phyloP scores from a whole-genome alignment of 2,888 invertebrate genomes.

The Eristalis pertinax region DNA sequence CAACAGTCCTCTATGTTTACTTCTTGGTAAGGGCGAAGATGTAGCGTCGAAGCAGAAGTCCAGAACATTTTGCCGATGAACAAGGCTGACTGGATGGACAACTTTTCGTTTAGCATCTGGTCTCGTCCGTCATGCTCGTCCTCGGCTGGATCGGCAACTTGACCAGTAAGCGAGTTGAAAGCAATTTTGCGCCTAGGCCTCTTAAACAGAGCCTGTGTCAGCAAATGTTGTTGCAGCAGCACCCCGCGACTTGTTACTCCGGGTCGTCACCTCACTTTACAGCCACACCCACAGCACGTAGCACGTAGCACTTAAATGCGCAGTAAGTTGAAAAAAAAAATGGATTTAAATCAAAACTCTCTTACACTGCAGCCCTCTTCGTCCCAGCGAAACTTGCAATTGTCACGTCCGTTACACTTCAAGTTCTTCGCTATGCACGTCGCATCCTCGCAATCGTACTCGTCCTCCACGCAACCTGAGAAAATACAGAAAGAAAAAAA shows the following conservation, averaged over 20 bases:
- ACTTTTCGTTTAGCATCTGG: no score
- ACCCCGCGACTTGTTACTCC: not conserved
- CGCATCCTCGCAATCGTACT: constrained; percentile 93
- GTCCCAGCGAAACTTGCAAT: constrained; percentile 92
- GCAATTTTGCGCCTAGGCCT: no score
- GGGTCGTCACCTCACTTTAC: not conserved
- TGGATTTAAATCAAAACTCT: constrained; percentile 73
- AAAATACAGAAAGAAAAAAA: not conserved
- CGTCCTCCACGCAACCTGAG: constrained; percentile 82
- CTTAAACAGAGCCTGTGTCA: no score
- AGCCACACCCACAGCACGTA: not conserved
- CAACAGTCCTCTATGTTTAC: no score
- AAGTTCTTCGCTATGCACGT: constrained; percentile 89
- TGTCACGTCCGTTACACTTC: constrained; percentile 87
- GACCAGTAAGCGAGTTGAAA: no score
- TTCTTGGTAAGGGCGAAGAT: no score
- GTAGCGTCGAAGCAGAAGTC: no score
- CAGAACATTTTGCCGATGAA: no score
- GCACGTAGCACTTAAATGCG: not conserved
- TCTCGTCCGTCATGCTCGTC: no score
- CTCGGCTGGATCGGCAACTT: no score
- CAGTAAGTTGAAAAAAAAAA: not conserved
- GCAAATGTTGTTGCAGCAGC: no score
- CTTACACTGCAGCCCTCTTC: constrained; percentile 84
- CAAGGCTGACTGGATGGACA: no score